Base-by-base conservation (phyloP, 1,140 invertebrate genomes). In the Ceratina australensis region DNA sequence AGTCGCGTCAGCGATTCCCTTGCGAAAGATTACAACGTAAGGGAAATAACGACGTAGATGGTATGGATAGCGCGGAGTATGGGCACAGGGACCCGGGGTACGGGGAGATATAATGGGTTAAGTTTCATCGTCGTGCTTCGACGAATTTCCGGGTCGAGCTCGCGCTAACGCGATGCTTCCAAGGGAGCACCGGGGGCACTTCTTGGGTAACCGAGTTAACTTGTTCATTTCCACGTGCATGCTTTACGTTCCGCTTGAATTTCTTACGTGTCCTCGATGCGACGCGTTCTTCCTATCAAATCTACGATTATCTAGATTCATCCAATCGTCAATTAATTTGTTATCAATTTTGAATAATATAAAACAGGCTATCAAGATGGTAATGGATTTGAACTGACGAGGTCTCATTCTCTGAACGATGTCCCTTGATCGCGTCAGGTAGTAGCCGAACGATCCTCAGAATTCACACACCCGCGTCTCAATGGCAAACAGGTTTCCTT, bases 401-500 rank as follows among this genome's bases (percentile, higher is more conserved):
- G n/a, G 61, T 71, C 57, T 54, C 26, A 0, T 47, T 52, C 20
- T n/a, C 3, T 20, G 49, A 49, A 64, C 26, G n/a, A 13, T 28
- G 59, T 54, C 28, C 42, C 54, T 82, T 81, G 61, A 67, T 67
- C 56, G 72, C 20, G 74, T n/a, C 61, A 64, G 56, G 49, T 54
- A 66, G 60, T 24, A 60, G 75, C 61, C 79, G 72, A 78, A 49
- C 68, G 47, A 84, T 67, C 52, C 49, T 18, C 28, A 33, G 24
- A 5, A 82, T 22, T 22, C 56, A 33, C 61, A 78, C 59, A 67
- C 33, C 75, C 72, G 75, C 65, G 42, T 76, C 84, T 84, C 82
- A 80, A 65, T 78, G 79, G 66, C 64, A 49, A 90, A 90, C 89
- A 88, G 89, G 89, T 90, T 90, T 50, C 59, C 4, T n/a, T 0